Percentiles rank a stretch among this genome's conserved stretches.
Conservation (phyloP, 2,797 vertebrate genomes). For the Malurus splendens region DNA sequence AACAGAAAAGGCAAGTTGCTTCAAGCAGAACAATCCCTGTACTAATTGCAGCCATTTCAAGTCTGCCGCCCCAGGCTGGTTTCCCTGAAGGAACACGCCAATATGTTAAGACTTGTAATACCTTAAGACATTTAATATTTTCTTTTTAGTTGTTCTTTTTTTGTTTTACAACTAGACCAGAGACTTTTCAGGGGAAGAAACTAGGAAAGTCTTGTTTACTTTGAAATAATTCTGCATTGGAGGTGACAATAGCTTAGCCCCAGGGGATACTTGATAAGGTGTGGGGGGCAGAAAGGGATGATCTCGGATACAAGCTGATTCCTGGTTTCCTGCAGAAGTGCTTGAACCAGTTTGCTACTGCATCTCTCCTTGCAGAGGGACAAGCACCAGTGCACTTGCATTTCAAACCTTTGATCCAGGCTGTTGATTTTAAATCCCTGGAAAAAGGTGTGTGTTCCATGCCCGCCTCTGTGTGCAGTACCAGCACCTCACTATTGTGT, state of each 20-base stretch:
- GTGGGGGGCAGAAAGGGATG: neutral
- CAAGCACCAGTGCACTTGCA: neutral
- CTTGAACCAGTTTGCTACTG: neutral
- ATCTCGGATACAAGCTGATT: neutral
- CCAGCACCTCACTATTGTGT: constrained; percentile 5
- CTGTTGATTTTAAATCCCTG: neutral
- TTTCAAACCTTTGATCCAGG: neutral
- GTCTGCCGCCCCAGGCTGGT: neutral
- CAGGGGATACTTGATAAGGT: neutral
- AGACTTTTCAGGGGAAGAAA: neutral
- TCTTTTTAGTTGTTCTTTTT: neutral
- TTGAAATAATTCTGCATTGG: neutral
- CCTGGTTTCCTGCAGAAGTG: neutral
- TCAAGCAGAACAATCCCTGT: constrained; percentile 49
- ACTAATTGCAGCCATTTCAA: constrained; percentile 30
- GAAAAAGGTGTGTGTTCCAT: neutral
- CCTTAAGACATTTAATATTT: constrained; percentile 3
- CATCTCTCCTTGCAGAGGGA: neutral
- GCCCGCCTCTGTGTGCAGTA: neutral
- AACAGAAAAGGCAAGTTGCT: constrained; percentile 54
- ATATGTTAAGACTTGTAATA: constrained; percentile 38
- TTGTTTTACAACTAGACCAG: constrained; percentile 16
- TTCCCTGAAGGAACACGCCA: constrained; percentile 1
- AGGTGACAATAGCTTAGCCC: neutral
- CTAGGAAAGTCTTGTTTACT: constrained; percentile 4